These are phyloP conservation scores for Sturnira hondurensis DNA, from an alignment of 2,113 vertebrate genomes.

Conservation along the genomic window DNA sequence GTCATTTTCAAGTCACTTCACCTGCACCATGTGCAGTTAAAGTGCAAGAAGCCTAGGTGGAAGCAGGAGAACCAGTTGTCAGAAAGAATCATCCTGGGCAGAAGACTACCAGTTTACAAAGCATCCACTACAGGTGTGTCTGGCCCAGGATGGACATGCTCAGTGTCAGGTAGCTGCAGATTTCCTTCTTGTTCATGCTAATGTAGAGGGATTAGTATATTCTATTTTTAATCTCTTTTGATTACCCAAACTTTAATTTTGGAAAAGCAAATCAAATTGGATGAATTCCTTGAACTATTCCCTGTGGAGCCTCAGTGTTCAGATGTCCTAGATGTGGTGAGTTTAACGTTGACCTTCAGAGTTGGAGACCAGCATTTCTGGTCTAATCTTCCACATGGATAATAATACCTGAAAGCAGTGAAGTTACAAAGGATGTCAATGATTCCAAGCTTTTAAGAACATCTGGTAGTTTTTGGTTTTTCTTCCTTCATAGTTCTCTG, in stretches of 20 bases:
- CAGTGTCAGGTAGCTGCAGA: background rate
- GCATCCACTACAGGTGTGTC: accelerated
- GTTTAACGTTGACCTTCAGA: background rate
- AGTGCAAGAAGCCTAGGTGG: background rate
- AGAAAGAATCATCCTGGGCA: background rate
- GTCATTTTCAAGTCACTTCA: background rate
- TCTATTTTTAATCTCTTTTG: background rate
- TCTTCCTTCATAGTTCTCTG: background rate
- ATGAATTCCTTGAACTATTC: background rate
- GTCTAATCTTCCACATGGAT: background rate
- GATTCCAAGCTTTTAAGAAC: background rate
- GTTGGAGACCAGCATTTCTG: background rate
- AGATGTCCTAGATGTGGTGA: background rate
- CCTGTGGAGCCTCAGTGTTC: background rate
- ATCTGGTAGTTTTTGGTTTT: background rate
- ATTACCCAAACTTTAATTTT: background rate
- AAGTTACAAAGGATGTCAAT: background rate
- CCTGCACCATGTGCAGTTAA: background rate
- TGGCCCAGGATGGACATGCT: background rate
- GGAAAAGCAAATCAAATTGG: background rate
- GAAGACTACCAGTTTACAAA: background rate
- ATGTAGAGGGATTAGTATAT: background rate
- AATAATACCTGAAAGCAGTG: background rate
- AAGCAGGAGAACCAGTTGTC: background rate
- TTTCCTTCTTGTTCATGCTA: background rate